phyloP scores from a whole-genome alignment of 2,113 vertebrate genomes.

The Chaenocephalus aceratus region DNA sequence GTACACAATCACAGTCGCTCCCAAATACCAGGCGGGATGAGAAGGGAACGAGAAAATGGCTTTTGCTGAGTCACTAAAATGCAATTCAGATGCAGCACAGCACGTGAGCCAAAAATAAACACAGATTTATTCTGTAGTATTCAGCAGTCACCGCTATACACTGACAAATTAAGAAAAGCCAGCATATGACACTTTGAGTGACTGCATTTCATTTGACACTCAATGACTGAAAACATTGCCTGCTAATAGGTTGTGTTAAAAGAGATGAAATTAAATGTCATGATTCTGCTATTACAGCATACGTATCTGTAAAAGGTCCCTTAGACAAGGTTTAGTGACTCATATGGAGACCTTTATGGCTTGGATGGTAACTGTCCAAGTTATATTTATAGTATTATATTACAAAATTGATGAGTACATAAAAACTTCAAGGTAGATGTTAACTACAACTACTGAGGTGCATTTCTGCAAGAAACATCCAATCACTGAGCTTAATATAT shows the following conservation, averaged over 20 bases:
- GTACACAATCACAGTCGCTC: constrained; percentile 24
- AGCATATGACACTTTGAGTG: background rate
- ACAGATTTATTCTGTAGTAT: constrained; percentile 11
- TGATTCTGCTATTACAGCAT: background rate
- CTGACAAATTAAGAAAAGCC: constrained; percentile 20
- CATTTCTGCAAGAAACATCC: background rate
- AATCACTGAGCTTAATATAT: background rate
- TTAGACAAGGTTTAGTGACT: background rate
- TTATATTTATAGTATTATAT: no score
- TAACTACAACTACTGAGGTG: background rate
- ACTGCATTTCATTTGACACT: background rate
- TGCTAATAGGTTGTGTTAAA: background rate
- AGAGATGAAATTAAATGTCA: background rate
- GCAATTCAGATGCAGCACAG: constrained; percentile 52
- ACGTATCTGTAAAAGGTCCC: background rate
- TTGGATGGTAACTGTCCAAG: background rate
- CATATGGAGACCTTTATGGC: background rate
- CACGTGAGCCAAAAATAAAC: constrained; percentile 36
- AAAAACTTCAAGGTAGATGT: background rate
- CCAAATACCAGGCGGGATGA: constrained; percentile 34
- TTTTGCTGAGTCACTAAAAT: constrained; percentile 63
- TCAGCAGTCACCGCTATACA: constrained; percentile 34
- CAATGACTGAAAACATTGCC: background rate
- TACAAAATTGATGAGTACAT: background rate
- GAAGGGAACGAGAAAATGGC: constrained; percentile 37